Conservation (phyloP, 2,797 vertebrate species). For the Hypotaenidia okinawae region DNA sequence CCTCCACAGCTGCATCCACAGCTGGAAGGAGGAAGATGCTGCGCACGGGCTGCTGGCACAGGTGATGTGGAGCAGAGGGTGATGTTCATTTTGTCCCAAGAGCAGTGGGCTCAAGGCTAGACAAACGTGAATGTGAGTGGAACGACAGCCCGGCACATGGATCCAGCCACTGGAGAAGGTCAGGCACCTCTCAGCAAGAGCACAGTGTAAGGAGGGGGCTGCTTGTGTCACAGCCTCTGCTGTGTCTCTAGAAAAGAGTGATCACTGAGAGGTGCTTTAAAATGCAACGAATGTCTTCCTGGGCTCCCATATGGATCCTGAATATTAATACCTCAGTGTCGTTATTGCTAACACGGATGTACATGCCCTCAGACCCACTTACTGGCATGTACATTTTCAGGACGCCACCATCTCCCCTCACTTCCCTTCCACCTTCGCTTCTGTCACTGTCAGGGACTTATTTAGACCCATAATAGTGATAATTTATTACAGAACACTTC, state of each 20-base stretch:
- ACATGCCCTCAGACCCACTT: neutral
- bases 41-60: accelerated
- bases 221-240: neutral
- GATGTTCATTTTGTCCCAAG: neutral
- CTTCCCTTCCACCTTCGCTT: constrained; percentile 29
- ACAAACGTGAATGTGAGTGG: neutral
- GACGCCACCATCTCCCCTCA: accelerated
- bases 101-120: neutral
- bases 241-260: neutral
- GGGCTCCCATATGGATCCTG: neutral
- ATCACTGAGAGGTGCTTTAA: neutral
- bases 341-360: neutral
- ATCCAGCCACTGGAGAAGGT: accelerated
- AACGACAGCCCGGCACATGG: accelerated
- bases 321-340: neutral
- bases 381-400: neutral
- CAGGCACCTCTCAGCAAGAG: neutral
- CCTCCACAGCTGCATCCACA: neutral
- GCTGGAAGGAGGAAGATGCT: neutral
- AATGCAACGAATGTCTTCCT: neutral
- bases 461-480: constrained; percentile 71
- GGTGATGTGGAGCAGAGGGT: no score
- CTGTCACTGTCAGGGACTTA: constrained; percentile 69
- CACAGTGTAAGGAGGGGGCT: neutral
- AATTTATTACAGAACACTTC: constrained; percentile 84